Evolutionary conservation across 2,888 invertebrate genomes (phyloP).

Genomic region (Leucozona laternaria): DNA sequence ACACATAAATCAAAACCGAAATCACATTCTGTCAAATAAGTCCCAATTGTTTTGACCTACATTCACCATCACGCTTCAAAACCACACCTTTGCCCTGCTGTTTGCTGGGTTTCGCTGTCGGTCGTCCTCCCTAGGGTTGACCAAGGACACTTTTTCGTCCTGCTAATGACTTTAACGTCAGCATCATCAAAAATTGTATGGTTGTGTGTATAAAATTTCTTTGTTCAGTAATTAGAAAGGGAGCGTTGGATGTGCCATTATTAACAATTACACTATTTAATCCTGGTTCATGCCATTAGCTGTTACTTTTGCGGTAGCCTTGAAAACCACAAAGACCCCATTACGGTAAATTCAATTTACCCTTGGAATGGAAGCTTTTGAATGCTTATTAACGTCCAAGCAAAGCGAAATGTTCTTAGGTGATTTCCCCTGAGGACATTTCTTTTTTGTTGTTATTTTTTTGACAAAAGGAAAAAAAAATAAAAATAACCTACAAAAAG

Average conservation of each 20-base stretch:
- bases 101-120: background rate
- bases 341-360: constrained; percentile 59
- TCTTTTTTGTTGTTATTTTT: background rate
- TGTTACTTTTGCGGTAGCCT: constrained; percentile 38
- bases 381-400: constrained; percentile 63
- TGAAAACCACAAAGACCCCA: constrained; percentile 36
- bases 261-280: constrained; percentile 72
- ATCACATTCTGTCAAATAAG: constrained; percentile 74
- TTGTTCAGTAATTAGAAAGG: constrained; percentile 68
- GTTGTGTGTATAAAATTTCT: constrained; percentile 11
- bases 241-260: constrained; percentile 65
- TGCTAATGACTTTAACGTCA: constrained; percentile 65
- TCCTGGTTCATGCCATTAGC: constrained; percentile 65
- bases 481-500: constrained; percentile 44
- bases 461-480: background rate
- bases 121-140: constrained; percentile 37
- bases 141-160: constrained; percentile 34
- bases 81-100: constrained; percentile 16
- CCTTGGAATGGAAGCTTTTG: constrained; percentile 44
- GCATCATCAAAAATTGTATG: constrained; percentile 53
- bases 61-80: constrained; percentile 24
- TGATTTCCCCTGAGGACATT: constrained; percentile 66
- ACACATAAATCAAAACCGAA: constrained; percentile 72
- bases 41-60: constrained; percentile 75
- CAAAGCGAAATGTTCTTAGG: constrained; percentile 51